Percentiles rank a stretch among this genome's conserved stretches.
Conservation (phyloP, 2,113 vertebrate genomes). For the Excalfactoria chinensis region DNA sequence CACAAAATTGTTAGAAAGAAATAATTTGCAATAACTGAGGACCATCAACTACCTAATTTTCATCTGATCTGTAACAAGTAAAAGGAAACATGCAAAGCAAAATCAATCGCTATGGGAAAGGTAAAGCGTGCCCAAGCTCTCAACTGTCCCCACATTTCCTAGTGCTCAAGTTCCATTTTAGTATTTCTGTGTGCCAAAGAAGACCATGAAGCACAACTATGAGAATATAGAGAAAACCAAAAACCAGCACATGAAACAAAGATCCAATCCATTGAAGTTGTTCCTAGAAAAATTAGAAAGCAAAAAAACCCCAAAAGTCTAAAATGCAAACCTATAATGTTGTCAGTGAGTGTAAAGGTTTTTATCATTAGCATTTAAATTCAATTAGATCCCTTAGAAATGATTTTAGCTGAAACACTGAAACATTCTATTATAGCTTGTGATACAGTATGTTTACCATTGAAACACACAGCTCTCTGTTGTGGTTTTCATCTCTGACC, state of each 20-base stretch:
- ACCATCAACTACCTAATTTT: neutral
- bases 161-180: neutral
- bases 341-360: constrained; percentile 22
- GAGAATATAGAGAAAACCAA: neutral
- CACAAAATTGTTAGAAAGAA: neutral
- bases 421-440: neutral
- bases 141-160: neutral
- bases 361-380: constrained; percentile 9
- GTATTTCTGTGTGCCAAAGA: neutral
- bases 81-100: neutral
- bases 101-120: neutral
- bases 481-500: constrained; percentile 51
- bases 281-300: neutral
- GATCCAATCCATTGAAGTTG: neutral
- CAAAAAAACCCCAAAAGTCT: neutral
- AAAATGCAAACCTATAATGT: constrained; percentile 1
- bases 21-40: neutral
- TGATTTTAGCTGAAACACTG: neutral
- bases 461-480: neutral
- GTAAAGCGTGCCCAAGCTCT: neutral
- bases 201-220: neutral
- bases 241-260: neutral
- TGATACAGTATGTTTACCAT: neutral
- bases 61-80: neutral
- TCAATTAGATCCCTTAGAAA: neutral